phyloP scores from a whole-genome alignment of 2,797 vertebrate genomes.

The Podarcis siculus region DNA sequence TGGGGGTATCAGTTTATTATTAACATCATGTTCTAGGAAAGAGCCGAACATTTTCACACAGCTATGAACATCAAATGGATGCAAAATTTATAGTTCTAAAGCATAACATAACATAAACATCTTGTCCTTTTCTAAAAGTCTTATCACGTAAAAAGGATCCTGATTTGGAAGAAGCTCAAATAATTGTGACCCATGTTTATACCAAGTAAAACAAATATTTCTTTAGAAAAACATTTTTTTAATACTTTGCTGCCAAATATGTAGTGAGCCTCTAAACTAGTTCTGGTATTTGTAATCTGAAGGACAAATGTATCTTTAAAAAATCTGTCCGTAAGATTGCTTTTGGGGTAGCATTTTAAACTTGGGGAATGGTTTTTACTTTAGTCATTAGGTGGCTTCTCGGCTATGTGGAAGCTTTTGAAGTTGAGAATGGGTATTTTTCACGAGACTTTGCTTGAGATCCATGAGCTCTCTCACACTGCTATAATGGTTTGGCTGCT shows the following conservation, averaged over 20 bases:
- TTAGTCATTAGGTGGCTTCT: background rate
- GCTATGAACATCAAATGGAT: background rate
- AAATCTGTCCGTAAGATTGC: background rate
- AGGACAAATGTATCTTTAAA: background rate
- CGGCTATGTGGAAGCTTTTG: background rate
- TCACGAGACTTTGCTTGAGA: background rate
- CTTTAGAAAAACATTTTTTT: background rate
- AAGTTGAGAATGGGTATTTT: background rate
- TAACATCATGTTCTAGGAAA: background rate
- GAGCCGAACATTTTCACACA: background rate
- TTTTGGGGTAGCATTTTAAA: background rate
- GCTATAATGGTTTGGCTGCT: background rate
- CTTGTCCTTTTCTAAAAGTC: too few species aligned
- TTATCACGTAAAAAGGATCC: background rate
- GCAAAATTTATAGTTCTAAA: background rate
- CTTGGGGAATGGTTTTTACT: background rate
- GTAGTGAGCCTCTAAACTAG: background rate
- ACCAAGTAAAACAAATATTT: background rate
- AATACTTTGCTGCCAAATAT: background rate
- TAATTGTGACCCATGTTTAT: background rate
- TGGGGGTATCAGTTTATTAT: background rate
- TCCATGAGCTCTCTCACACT: background rate
- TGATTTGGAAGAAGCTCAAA: background rate
- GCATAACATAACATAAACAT: background rate
- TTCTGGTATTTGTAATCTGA: background rate